Evolutionary conservation across 2,797 vertebrate species (phyloP).

Genomic region (Pangasius mekongensis): DNA sequence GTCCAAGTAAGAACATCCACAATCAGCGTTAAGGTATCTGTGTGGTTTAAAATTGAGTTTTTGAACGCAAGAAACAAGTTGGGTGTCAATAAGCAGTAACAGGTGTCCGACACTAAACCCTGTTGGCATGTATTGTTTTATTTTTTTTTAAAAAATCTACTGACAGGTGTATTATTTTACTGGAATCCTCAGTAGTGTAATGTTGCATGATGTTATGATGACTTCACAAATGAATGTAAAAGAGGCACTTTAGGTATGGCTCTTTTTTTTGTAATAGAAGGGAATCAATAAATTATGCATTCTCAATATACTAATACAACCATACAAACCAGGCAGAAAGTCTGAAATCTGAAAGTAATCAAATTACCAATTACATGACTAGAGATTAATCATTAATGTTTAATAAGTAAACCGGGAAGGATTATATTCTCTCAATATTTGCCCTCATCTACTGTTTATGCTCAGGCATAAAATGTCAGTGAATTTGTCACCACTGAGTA

Average conservation of each 20-base stretch:
- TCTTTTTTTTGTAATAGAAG: not conserved
- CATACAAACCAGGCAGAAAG: not conserved
- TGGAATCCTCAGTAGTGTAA: not conserved
- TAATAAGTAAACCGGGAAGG: not conserved
- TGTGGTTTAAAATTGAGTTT: not conserved
- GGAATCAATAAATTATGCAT: not conserved
- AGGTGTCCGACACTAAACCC: not conserved
- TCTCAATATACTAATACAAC: not conserved
- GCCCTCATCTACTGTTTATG: not conserved
- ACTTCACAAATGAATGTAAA: not conserved
- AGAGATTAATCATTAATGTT: not conserved
- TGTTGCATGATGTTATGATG: not conserved
- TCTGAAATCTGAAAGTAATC: not conserved
- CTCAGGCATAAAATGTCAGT: not conserved
- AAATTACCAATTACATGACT: not conserved
- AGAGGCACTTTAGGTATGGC: not conserved
- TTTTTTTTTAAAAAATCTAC: not conserved
- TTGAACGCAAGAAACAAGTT: not conserved
- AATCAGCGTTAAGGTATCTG: not conserved
- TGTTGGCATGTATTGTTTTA: too few species aligned
- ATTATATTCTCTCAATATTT: not conserved
- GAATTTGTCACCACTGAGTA: not conserved
- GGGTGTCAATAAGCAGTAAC: not conserved
- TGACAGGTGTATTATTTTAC: not conserved
- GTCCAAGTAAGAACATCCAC: not conserved